Evolutionary conservation across 1,140 invertebrate genomes (phyloP).

Genomic region (Muscidifurax raptorellus): DNA sequence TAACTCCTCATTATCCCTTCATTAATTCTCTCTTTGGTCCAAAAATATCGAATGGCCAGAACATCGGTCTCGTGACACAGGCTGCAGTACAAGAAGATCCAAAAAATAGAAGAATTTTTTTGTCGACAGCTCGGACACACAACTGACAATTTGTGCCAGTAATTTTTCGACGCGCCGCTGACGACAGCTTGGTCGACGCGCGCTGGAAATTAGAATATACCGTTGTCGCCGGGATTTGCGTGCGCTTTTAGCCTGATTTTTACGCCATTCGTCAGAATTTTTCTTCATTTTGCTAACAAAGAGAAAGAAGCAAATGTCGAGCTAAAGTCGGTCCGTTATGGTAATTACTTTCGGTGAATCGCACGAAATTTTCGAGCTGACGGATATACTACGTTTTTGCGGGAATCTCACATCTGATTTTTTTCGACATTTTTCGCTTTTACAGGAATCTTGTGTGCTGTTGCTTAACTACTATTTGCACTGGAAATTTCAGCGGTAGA

Average conservation of each 20-base stretch:
- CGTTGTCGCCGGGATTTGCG: conserved; percentile 2
- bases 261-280: not conserved
- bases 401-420: not conserved
- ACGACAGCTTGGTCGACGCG: not conserved
- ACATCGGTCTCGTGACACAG: not conserved
- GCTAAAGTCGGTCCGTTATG: conserved; percentile 23
- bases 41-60: not conserved
- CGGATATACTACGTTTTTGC: not conserved
- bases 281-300: not conserved
- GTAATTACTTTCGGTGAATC: conserved; percentile 24
- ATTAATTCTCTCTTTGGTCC: not conserved
- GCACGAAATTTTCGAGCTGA: conserved; percentile 9
- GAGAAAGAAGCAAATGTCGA: not conserved
- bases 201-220: conserved; percentile 41
- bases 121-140: not conserved
- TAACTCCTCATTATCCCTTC: not conserved
- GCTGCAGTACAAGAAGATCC: not conserved
- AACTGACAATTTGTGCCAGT: conserved; percentile 33
- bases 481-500: not conserved
- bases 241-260: not conserved
- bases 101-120: conserved; percentile 23
- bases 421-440: not conserved
- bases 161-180: conserved; percentile 29
- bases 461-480: not conserved
- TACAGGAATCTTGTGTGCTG: not conserved